Evolutionary conservation across 2,113 vertebrate genomes (phyloP).

Genomic region (Cyanocitta stelleri): DNA sequence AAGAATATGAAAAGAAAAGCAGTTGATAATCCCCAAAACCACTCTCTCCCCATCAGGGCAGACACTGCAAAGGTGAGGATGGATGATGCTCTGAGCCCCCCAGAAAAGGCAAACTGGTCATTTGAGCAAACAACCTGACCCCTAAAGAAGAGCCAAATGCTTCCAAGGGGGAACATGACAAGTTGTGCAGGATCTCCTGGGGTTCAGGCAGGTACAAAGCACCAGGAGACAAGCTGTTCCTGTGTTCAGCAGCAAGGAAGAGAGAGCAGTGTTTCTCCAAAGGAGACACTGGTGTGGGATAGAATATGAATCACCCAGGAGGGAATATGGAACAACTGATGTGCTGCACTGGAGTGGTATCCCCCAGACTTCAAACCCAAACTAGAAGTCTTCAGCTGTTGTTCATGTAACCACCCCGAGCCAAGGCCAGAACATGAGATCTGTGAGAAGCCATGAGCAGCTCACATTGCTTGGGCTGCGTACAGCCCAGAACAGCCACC

Average conservation of each 20-base stretch:
- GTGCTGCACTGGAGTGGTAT: neutral
- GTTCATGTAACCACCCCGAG: neutral
- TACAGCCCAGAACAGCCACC: neutral
- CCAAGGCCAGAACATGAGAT: rapidly evolving
- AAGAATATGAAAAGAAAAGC: neutral
- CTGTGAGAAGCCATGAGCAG: neutral
- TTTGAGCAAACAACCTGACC: neutral
- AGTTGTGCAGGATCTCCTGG: neutral
- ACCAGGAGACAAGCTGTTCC: neutral
- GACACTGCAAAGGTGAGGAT: neutral
- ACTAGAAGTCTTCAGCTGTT: neutral
- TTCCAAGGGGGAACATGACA: neutral
- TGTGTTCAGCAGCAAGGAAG: rapidly evolving
- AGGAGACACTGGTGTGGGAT: rapidly evolving
- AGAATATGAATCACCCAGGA: neutral
- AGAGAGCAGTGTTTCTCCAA: neutral
- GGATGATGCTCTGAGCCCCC: neutral
- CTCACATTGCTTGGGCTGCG: neutral
- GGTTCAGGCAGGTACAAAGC: neutral
- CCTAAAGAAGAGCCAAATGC: neutral
- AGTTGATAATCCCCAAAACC: neutral
- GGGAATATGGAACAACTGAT: neutral
- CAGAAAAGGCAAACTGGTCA: neutral
- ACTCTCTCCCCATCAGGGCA: no score
- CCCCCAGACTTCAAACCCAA: neutral